These are phyloP conservation scores for Myotis pilosus DNA, from an alignment of 2,797 vertebrate genomes.

Conservation along the genomic window DNA sequence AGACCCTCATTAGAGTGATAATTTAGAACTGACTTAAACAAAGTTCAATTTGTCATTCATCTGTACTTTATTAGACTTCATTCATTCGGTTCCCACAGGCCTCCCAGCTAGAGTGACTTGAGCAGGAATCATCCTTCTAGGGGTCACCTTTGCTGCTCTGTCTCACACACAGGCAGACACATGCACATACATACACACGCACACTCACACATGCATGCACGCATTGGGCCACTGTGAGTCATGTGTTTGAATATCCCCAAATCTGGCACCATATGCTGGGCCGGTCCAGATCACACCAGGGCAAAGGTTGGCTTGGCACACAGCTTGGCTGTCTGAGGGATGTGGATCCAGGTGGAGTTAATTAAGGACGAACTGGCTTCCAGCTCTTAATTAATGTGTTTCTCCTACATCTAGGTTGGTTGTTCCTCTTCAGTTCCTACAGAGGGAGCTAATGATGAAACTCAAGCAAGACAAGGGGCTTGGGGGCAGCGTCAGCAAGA, in stretches of 20 bases:
- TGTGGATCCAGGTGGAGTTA: slow-evolving; percentile 17
- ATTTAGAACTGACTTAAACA: slow-evolving; percentile 3
- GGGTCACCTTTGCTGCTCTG: neutral
- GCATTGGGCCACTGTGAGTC: neutral
- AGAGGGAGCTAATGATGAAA: neutral
- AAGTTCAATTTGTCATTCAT: neutral
- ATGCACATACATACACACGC: neutral
- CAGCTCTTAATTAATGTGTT: neutral
- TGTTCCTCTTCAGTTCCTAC: neutral
- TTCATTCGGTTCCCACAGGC: neutral
- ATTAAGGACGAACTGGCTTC: neutral
- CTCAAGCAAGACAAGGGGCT: neutral
- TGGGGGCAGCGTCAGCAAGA: neutral
- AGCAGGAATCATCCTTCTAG: neutral
- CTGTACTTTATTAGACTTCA: neutral
- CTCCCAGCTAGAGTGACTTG: neutral
- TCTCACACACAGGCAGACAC: neutral
- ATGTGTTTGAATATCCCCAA: neutral
- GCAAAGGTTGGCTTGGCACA: neutral
- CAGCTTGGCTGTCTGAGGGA: neutral
- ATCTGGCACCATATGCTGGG: neutral
- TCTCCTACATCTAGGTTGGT: neutral
- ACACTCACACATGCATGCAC: neutral
- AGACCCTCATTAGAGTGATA: neutral
- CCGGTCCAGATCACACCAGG: neutral